Base-by-base conservation (phyloP, 2,113 vertebrate genomes). In the Dunckerocampus dactyliophorus region DNA sequence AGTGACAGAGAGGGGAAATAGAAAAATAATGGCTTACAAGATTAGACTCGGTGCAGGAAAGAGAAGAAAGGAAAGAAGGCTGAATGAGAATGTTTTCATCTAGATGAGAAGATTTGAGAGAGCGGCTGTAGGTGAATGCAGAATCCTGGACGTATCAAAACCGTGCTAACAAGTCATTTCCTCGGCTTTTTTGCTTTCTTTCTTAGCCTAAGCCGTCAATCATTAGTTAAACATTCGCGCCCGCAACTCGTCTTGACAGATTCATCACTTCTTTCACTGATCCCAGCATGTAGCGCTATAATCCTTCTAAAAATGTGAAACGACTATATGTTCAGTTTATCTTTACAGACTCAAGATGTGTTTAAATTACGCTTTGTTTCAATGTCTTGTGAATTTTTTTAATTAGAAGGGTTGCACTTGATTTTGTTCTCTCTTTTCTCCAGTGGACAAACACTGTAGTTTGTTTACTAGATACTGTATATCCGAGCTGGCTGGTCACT, bases 1-100 rank as follows among this genome's bases (percentile, higher is more conserved):
- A 90, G 93, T 92, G 92, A 94, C 92, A 92, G 92, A 93, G 89
- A 94, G 90, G 91, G 94, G 93, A 94, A 94, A 93, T 92, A 91
- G 93, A 92, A 92, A 93, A 92, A 92, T 93, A 93, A 93, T 92
- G 88, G 92, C 89, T 91, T 91, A 93, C 91, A 93, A 91, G 92
- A 76, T 82, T 89, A 88, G 87, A 81, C 80, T 72, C 74, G 76
- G 88, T 82, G 81, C n/a, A 89, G 86, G 83, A 81, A 83, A 88
- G 88, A 82, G 79, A 83, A 77, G 85, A 88, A 91, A 90, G 81
- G 80, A 84, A 83, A 82, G 65, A 71, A 59, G 82, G 70, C 80
- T 88, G 81, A 93, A 92, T 88, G 83, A 88, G 90, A 92, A 92
- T 93, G 92, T 92, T 93, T 92, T 93, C 85, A 91, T 92, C 91